Percentiles rank a stretch among this genome's conserved stretches.
Conservation (phyloP, 1,140 invertebrate genomes). For the Ips typographus region DNA sequence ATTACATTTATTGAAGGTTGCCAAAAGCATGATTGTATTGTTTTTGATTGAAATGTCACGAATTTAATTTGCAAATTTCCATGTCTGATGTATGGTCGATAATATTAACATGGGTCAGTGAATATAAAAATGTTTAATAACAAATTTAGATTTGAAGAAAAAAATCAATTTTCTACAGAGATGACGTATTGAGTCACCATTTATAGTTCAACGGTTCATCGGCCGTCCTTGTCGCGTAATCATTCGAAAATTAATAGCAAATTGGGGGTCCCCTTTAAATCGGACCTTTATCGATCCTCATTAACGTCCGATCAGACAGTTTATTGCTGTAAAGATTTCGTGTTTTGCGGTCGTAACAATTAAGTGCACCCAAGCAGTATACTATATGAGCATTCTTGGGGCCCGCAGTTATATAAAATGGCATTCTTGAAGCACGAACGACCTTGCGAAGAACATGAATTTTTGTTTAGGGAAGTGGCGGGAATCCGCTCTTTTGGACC, state of each 20-base stretch:
- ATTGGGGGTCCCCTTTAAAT: constrained; percentile 10
- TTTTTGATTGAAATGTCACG: background rate
- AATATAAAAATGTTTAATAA: background rate
- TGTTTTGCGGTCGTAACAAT: constrained; percentile 18
- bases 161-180: background rate
- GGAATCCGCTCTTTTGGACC: background rate
- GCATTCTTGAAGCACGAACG: constrained; percentile 11
- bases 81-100: background rate
- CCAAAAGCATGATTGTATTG: too few species aligned
- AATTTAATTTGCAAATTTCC: background rate
- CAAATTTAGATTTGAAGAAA: background rate
- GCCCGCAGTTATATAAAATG: constrained; percentile 8
- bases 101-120: background rate
- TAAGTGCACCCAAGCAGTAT: constrained; percentile 1
- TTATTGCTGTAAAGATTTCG: constrained; percentile 6
- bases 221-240: constrained; percentile 19
- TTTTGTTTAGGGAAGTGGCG: background rate
- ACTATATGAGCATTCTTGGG: constrained; percentile 18
- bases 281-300: background rate
- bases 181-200: background rate
- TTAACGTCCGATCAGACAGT: constrained; percentile 12
- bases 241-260: constrained; percentile 3
- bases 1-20: too few species aligned
- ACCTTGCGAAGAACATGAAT: constrained; percentile 1
- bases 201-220: constrained; percentile 7